A percentile compares a stretch with the other conserved stretches of the same genome.
Evolutionary conservation across 2,113 vertebrate species (phyloP).

Genomic region (Kryptolebias marmoratus): DNA sequence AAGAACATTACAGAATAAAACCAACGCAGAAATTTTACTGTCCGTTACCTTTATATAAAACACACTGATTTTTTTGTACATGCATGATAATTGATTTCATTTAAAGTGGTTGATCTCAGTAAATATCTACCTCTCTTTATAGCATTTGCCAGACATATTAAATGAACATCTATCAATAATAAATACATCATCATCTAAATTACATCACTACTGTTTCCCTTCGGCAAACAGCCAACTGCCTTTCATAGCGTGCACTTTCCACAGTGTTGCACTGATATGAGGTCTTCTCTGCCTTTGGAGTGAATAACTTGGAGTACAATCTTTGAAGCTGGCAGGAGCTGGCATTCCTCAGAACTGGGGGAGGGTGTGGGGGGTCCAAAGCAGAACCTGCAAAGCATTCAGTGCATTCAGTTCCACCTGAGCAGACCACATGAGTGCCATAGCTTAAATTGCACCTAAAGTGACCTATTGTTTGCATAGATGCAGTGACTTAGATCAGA

Average conservation of each 20-base stretch:
- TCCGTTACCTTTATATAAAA: slow-evolving; percentile 48
- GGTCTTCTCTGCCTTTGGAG: slow-evolving; percentile 27
- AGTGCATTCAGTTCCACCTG: slow-evolving; percentile 29
- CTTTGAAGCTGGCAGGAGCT: slow-evolving; percentile 35
- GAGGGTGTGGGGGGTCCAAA: slow-evolving; percentile 26
- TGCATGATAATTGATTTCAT: not conserved
- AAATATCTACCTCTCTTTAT: slow-evolving; percentile 5
- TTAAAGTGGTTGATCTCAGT: slow-evolving; percentile 4
- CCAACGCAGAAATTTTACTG: slow-evolving; percentile 55
- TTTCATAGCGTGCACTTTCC: slow-evolving; percentile 37
- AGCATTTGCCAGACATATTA: slow-evolving; percentile 13
- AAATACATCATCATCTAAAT: slow-evolving; percentile 33
- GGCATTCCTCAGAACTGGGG: slow-evolving; percentile 56
- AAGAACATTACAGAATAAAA: slow-evolving; percentile 66
- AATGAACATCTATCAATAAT: slow-evolving; percentile 30
- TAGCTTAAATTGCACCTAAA: not conserved
- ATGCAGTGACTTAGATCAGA: slow-evolving; percentile 34
- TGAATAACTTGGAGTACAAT: slow-evolving; percentile 44
- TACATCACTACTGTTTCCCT: slow-evolving; percentile 19
- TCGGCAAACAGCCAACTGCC: slow-evolving; percentile 28
- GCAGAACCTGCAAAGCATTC: slow-evolving; percentile 9
- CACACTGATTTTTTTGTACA: slow-evolving; percentile 17
- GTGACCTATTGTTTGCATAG: slow-evolving; percentile 37
- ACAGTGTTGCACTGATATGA: slow-evolving; percentile 37
- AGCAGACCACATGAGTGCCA: slow-evolving; percentile 5